phyloP scores from a whole-genome alignment of 2,888 invertebrate genomes.

The Macrophya annulata region DNA sequence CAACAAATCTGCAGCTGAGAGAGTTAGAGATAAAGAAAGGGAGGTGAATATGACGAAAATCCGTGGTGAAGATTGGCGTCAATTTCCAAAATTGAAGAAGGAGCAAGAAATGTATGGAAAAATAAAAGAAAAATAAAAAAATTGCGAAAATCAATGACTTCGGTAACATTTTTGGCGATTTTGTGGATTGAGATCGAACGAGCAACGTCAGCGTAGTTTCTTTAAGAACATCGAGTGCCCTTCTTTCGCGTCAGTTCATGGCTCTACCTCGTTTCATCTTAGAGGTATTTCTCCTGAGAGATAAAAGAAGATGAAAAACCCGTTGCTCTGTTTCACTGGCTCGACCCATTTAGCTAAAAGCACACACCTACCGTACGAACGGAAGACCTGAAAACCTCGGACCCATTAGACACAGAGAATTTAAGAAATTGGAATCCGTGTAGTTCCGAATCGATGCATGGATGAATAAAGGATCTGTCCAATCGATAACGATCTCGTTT shows the following conservation, averaged over 20 bases:
- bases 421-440: slow-evolving; percentile 12
- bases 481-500: not conserved
- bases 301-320: not conserved
- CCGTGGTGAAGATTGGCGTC: not conserved
- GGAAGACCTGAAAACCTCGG: not conserved
- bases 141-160: not conserved
- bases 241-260: slow-evolving; percentile 26
- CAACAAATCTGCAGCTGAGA: not conserved
- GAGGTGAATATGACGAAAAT: not conserved
- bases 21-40: not conserved
- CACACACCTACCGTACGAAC: slow-evolving; percentile 16
- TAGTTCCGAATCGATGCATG: not conserved
- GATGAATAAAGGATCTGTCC: not conserved
- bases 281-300: not conserved
- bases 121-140: not conserved
- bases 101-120: not conserved
- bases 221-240: slow-evolving; percentile 13
- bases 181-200: slow-evolving; percentile 2
- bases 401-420: slow-evolving; percentile 9
- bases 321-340: not conserved
- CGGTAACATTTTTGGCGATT: not conserved
- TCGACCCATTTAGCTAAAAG: slow-evolving; percentile 45
- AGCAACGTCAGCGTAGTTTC: slow-evolving; percentile 16
- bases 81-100: not conserved
- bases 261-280: slow-evolving; percentile 5